Base-by-base conservation (phyloP, 1,140 invertebrate species). In the Galleria mellonella region DNA sequence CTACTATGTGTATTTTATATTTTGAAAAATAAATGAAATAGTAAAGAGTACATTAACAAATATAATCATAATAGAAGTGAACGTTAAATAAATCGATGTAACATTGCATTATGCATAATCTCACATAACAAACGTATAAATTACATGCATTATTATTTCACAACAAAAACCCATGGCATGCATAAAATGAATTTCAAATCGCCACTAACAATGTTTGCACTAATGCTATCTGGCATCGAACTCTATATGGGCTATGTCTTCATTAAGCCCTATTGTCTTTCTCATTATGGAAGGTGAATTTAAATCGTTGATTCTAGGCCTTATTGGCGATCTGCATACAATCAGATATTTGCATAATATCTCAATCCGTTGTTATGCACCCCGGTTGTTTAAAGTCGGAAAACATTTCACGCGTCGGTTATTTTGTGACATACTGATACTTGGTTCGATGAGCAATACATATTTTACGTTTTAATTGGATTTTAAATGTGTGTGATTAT, bases 291-390 rank as follows among this genome's bases (percentile, higher is more conserved):
- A 50, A 62, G 69, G 62, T 64, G 70, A 64, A 78, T 74, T 70
- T 68, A 50, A 68, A 41, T 43, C 48, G 57, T 66, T 74, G 51
- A 54, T 70, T 65, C 58, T 33, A 36, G 52, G 46, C 17, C 48
- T 75, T 83, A 83, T 75, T 55, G 61, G 51, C 55, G 53, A 81
- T 83, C 75, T 83, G 67, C 79, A 83, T 83, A 83, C 79, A 83
- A 83, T 83, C 68, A 79, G 35, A 57, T 51, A 83, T 83, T 83
- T 64, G 73, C 79, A 83, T 83, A 78, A 83, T 83, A 83, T 76
- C 79, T 83, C 77, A 83, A 83, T 83, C 74, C 75, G 62, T 70
- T 77, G 61, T 67, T 64, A 53, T 57, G 56, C 38, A 38, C 30
- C 40, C 47, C 54, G 62, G 64, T 68, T 72, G 72, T 75, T 64